Conservation (phyloP, 2,113 vertebrate species). For the Aviceda subcristata region DNA sequence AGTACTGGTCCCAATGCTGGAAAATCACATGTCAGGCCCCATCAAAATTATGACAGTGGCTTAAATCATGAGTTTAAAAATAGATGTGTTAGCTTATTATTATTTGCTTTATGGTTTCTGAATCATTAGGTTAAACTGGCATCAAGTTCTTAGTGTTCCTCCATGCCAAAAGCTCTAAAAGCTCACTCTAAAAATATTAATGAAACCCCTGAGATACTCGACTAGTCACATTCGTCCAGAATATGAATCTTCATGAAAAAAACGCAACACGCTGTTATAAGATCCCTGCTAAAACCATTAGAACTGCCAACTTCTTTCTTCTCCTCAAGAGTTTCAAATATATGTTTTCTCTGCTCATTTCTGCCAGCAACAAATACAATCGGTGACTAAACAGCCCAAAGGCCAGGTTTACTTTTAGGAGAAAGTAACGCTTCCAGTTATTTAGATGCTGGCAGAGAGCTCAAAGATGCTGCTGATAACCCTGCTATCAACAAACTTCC, state of each 20-base stretch:
- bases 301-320: background rate
- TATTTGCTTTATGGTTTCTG: slow-evolving; percentile 29
- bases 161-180: background rate
- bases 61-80: slow-evolving; percentile 30
- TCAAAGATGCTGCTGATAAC: background rate
- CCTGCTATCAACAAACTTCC: background rate
- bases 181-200: slow-evolving; percentile 10
- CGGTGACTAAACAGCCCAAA: background rate
- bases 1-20: background rate
- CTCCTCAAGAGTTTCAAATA: background rate
- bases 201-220: background rate
- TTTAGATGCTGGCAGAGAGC: background rate
- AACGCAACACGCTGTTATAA: background rate
- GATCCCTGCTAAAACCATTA: background rate
- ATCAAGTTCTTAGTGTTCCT: background rate
- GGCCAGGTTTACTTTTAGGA: slow-evolving; percentile 6
- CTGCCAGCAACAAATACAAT: background rate
- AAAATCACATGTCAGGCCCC: slow-evolving; percentile 16
- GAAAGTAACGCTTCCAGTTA: background rate
- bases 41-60: slow-evolving; percentile 33
- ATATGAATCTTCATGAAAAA: background rate
- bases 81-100: slow-evolving; percentile 25
- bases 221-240: background rate
- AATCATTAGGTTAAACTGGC: slow-evolving; percentile 31
- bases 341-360: background rate